A percentile compares a stretch with the other conserved stretches of the same genome.
Conservation (phyloP, 2,888 invertebrate species). For the Perithous albicinctus region DNA sequence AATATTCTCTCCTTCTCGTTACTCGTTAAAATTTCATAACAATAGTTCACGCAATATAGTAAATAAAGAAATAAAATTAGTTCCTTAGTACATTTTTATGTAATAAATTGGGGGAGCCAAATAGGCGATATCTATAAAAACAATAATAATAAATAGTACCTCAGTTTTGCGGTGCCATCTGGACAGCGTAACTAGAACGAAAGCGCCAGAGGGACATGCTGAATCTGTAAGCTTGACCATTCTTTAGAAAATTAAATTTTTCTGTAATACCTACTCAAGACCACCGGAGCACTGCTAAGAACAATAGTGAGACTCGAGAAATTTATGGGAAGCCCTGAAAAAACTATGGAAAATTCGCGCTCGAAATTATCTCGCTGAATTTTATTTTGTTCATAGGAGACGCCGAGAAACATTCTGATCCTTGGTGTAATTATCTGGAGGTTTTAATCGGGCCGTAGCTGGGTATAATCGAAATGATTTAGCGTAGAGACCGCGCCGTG, state of each 20-base stretch:
- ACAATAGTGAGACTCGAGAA: constrained; percentile 15
- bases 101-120: background rate
- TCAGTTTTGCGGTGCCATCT: background rate
- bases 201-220: background rate
- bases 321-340: constrained; percentile 26
- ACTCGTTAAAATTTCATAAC: too few species aligned
- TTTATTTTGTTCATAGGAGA: constrained; percentile 8
- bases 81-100: too few species aligned
- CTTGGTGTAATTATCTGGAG: constrained; percentile 75
- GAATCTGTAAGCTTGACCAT: background rate
- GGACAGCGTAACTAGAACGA: background rate
- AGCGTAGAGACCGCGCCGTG: constrained; percentile 75
- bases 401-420: constrained; percentile 44
- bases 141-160: background rate
- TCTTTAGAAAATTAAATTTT: background rate
- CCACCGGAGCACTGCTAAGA: constrained; percentile 48
- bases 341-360: constrained; percentile 51
- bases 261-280: background rate
- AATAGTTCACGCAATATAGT: too few species aligned
- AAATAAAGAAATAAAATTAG: too few species aligned
- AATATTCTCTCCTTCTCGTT: too few species aligned
- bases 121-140: background rate
- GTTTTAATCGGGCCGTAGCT: constrained; percentile 74
- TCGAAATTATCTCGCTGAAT: constrained; percentile 28
- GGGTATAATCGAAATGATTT: constrained; percentile 78